Percentiles rank a stretch among this genome's conserved stretches.
phyloP scores from a whole-genome alignment of 2,113 vertebrate genomes.

The Dicentrarchus labrax region DNA sequence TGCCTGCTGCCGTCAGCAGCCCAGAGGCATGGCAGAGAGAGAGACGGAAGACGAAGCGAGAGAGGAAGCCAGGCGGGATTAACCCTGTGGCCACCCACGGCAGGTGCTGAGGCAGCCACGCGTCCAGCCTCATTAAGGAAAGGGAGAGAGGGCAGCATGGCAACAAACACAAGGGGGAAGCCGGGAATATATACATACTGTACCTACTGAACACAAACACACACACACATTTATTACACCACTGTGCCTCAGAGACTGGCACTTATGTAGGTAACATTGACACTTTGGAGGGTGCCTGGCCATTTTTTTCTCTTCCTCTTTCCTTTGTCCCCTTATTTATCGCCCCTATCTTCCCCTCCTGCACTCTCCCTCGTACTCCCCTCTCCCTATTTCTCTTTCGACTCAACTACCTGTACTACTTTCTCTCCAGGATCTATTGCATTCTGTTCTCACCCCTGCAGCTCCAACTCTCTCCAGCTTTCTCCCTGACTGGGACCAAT shows the following conservation, averaged over 20 bases:
- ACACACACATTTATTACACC: conserved; percentile 51
- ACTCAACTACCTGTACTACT: background rate
- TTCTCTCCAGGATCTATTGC: conserved; percentile 5
- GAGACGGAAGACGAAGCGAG: conserved; percentile 62
- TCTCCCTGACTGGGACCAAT: conserved; percentile 21
- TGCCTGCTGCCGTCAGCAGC: conserved; percentile 84
- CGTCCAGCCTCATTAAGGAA: conserved; percentile 82
- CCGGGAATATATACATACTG: conserved; percentile 58
- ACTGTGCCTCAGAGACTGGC: conserved; percentile 43
- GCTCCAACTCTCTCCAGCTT: background rate
- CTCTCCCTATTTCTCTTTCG: background rate
- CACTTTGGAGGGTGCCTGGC: conserved; percentile 39
- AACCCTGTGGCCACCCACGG: conserved; percentile 82
- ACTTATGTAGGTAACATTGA: conserved; percentile 36
- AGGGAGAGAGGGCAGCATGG: conserved; percentile 71
- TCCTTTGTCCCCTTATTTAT: conserved; percentile 12
- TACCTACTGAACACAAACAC: conserved; percentile 67
- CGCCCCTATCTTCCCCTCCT: background rate
- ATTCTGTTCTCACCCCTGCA: background rate
- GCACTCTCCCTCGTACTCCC: background rate
- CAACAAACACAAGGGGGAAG: conserved; percentile 74
- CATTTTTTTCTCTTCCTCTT: conserved; percentile 12
- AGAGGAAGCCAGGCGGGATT: conserved; percentile 75
- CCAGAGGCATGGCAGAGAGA: conserved; percentile 75
- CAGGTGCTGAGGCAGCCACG: conserved; percentile 81